A percentile compares a stretch with the other conserved stretches of the same genome.
Conservation (phyloP, 2,797 vertebrate genomes). For the Oreochromis mossambicus region DNA sequence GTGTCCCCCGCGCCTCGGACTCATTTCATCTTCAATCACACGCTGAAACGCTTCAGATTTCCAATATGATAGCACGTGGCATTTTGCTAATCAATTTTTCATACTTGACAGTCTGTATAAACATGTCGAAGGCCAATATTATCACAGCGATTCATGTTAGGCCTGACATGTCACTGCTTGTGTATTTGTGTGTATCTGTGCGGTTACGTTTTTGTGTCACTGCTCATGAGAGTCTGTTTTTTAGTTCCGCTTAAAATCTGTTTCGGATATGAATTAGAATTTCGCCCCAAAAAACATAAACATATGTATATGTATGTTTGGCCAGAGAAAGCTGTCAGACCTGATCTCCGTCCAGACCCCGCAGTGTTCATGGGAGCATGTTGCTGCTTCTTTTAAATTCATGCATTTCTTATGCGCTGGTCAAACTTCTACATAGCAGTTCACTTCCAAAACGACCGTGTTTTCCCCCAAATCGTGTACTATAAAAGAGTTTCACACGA, state of each 20-base stretch:
- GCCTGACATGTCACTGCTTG: background rate
- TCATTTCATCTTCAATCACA: conserved; percentile 11
- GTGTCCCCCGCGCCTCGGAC: conserved; percentile 11
- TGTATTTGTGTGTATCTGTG: background rate
- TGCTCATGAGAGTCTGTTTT: background rate
- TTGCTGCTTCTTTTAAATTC: conserved; percentile 29
- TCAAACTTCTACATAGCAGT: background rate
- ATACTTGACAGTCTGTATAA: conserved; percentile 19
- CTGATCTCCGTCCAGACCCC: conserved; percentile 6
- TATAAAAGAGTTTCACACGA: conserved; percentile 10
- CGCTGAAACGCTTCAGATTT: conserved; percentile 3
- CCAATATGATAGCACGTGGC: conserved; percentile 23
- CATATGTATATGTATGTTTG: conserved; percentile 20
- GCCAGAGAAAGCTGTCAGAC: conserved; percentile 27
- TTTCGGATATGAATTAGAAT: background rate
- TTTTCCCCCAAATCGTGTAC: background rate
- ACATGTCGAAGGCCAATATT: conserved; percentile 1
- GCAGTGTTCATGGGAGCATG: background rate
- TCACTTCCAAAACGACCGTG: background rate
- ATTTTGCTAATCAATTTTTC: conserved; percentile 43
- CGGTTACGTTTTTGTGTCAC: background rate
- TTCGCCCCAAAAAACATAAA: background rate
- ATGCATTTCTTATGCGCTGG: conserved; percentile 7
- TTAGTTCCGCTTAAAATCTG: background rate
- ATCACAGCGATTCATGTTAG: background rate